Conservation (phyloP, 2,888 invertebrate species). For the Cistogaster globosa region DNA sequence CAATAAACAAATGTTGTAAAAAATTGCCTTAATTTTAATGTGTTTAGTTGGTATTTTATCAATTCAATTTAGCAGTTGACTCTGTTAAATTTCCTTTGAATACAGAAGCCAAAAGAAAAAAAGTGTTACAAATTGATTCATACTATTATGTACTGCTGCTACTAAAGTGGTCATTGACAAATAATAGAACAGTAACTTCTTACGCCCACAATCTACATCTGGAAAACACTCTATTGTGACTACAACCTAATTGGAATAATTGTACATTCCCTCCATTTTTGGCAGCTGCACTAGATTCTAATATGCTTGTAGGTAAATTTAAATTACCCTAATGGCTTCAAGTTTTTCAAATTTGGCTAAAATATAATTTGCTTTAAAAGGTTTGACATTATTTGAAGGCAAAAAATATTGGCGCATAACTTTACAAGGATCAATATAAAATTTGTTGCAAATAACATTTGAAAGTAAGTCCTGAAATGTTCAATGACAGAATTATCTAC, state of each 20-base stretch:
- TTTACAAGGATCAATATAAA: background rate
- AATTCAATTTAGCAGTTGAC: background rate
- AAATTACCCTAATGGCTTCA: constrained; percentile 21
- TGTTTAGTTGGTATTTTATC: constrained; percentile 33
- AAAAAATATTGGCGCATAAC: constrained; percentile 17
- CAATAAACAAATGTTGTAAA: constrained; percentile 32
- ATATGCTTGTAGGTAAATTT: constrained; percentile 15
- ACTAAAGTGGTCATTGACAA: constrained; percentile 45
- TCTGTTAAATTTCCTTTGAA: constrained; percentile 27
- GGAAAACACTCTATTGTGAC: constrained; percentile 26
- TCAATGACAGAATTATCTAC: background rate
- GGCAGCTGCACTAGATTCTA: constrained; percentile 33
- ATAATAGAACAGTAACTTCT: constrained; percentile 37
- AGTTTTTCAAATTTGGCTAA: constrained; percentile 24
- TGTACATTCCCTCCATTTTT: background rate
- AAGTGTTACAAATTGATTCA: constrained; percentile 59
- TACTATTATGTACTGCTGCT: background rate
- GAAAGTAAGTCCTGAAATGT: background rate
- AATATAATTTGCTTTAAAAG: constrained; percentile 33
- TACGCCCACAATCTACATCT: constrained; percentile 51
- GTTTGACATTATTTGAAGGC: constrained; percentile 31
- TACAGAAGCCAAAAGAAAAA: constrained; percentile 60
- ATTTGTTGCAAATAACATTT: background rate
- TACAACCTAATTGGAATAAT: constrained; percentile 33
- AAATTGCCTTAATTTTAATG: constrained; percentile 64